Evolutionary conservation across 2,113 vertebrate genomes (phyloP).

Genomic region (Ceratotherium simum): DNA sequence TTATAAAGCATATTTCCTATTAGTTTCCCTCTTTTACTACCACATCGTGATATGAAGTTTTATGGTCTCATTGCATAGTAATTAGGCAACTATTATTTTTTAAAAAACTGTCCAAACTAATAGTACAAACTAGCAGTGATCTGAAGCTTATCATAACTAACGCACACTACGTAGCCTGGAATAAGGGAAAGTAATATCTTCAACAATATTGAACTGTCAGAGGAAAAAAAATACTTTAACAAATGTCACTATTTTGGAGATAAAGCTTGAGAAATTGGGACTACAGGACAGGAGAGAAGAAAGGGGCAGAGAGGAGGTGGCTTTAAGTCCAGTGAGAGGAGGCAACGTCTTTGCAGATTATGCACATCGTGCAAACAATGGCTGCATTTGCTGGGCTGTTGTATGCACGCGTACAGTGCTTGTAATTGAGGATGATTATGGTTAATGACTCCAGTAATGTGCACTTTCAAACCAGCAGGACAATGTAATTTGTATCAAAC

Average conservation of each 20-base stretch:
- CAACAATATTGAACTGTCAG: not conserved
- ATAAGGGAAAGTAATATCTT: not conserved
- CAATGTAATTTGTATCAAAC: constrained; percentile 92
- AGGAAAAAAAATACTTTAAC: not conserved
- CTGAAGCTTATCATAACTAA: not conserved
- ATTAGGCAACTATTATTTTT: not conserved
- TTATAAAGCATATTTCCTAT: not conserved
- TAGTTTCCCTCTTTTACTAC: not conserved
- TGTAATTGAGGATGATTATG: constrained; percentile 92
- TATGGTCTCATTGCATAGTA: not conserved
- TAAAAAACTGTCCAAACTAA: not conserved
- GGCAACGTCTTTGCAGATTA: constrained; percentile 76
- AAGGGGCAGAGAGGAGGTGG: not conserved
- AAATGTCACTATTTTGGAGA: not conserved
- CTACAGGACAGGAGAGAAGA: not conserved
- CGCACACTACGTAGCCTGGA: not conserved
- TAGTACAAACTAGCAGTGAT: not conserved
- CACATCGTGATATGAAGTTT: not conserved
- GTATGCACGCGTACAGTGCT: constrained; percentile 81
- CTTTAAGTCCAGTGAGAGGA: constrained; percentile 60
- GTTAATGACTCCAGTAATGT: constrained; percentile 93
- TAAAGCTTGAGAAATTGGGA: not conserved
- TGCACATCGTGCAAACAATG: constrained; percentile 80
- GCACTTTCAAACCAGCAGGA: constrained; percentile 91
- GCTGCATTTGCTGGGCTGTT: constrained; percentile 81